A percentile compares a stretch with the other conserved stretches of the same genome.
Evolutionary conservation across 2,888 invertebrate genomes (phyloP).

Genomic region (Drosophila parthenogenetica): DNA sequence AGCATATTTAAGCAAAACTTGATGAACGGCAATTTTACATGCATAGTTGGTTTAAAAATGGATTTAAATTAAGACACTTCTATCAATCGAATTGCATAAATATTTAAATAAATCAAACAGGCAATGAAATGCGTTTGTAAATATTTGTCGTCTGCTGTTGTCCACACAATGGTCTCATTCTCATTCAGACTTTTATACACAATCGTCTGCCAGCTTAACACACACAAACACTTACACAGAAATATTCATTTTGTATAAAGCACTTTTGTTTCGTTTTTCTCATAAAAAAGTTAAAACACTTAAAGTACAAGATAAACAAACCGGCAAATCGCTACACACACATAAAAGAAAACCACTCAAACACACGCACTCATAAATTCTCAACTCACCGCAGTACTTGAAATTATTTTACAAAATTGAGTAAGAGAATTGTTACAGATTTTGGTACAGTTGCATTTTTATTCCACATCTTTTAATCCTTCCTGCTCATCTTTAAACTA

Average conservation of each 20-base stretch:
- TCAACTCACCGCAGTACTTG: conserved; percentile 49
- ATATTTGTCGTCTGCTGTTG: conserved; percentile 51
- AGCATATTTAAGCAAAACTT: neutral
- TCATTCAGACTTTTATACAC: conserved; percentile 1
- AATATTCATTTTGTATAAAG: conserved; percentile 5
- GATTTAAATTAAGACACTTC: conserved; percentile 8
- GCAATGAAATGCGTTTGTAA: conserved; percentile 39
- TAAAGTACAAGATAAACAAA: conserved; percentile 62
- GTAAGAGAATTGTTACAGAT: neutral
- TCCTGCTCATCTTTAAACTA: too few species aligned
- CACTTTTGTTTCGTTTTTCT: conserved; percentile 44
- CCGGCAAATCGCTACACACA: conserved; percentile 46
- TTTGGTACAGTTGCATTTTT: neutral
- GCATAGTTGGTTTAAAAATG: neutral
- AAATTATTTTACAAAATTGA: conserved; percentile 33
- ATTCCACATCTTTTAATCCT: too few species aligned
- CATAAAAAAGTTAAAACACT: conserved; percentile 41
- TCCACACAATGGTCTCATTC: neutral
- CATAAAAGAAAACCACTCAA: conserved; percentile 15
- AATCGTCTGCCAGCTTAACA: conserved; percentile 7
- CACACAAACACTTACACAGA: neutral
- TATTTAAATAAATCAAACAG: conserved; percentile 39
- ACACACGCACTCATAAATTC: conserved; percentile 16
- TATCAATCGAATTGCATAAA: conserved; percentile 28
- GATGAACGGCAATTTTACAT: neutral